Evolutionary conservation across 2,797 vertebrate genomes (phyloP), one percentile per base, ranked within the genome.

Genomic region (Betta splendens): DNA sequence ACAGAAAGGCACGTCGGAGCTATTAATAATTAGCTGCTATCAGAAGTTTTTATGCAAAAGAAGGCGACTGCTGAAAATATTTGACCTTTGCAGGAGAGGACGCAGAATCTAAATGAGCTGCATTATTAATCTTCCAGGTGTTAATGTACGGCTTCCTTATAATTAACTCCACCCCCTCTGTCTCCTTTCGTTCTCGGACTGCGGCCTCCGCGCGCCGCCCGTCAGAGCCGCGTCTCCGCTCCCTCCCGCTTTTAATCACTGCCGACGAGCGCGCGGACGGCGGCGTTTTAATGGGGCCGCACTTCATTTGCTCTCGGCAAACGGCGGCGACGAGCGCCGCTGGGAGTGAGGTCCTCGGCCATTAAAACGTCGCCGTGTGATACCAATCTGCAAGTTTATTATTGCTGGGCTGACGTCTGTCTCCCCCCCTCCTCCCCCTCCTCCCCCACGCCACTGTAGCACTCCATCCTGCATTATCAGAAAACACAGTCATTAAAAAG

Each of bases 401-500:
- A 91, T 86, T 89, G 71, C 69, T 32, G 18, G 38, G 57, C 75
- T n/a, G n/a, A n/a, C n/a, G n/a, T n/a, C n/a, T n/a, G n/a, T n/a
- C n/a, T n/a, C n/a, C n/a, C n/a, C n/a, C n/a, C n/a, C n/a, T n/a
- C n/a, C n/a, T n/a, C n/a, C 66, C 62, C 13, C 63, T 17, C 22
- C 51, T 42, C 69, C 44, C 48, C 25, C 52, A 29, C 66, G 40
- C 39, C 48, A 17, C 39, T 38, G 45, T 71, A 37, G 32, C 72
- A 67, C 85, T 87, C 82, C 75, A 77, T 82, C 85, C 75, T 62
- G 78, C 80, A 88, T 90, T 93, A 92, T 93, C 88, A 88, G 87
- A 89, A 91, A 91, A 92, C 90, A 90, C 86, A 89, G 89, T 90
- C 90, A 92, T 93, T 92, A 93, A 92, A 92, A 92, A 90, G 87